These are phyloP conservation scores for Bimastos eiseni DNA, from an alignment of 2,888 invertebrate species.

Conservation along the genomic window DNA sequence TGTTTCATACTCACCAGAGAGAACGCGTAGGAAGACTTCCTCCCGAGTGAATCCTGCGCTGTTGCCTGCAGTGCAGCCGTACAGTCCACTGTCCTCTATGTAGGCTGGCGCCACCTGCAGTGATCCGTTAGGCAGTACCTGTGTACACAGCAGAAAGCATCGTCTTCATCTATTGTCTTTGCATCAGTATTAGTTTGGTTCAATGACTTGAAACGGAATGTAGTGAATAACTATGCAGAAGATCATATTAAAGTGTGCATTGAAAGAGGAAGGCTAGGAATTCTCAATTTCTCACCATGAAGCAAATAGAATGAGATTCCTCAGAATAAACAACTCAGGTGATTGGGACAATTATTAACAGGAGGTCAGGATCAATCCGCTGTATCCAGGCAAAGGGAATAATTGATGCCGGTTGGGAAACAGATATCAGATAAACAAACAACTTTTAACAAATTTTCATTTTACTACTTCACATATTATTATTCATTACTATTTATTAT, in stretches of 20 bases:
- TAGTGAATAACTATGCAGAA: not conserved
- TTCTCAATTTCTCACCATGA: too few species aligned
- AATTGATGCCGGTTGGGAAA: too few species aligned
- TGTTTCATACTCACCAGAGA: slow-evolving; percentile 69
- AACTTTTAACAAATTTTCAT: too few species aligned
- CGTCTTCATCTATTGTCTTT: not conserved
- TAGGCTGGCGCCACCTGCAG: slow-evolving; percentile 76
- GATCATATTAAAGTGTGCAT: not conserved
- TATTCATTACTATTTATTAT: too few species aligned
- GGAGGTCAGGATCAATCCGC: too few species aligned
- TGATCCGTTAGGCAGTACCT: slow-evolving; percentile 77
- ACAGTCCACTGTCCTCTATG: slow-evolving; percentile 79
- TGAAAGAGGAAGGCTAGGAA: too few species aligned
- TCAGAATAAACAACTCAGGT: too few species aligned
- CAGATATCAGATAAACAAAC: too few species aligned
- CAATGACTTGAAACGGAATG: not conserved
- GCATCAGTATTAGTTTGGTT: not conserved
- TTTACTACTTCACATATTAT: too few species aligned
- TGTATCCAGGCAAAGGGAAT: too few species aligned
- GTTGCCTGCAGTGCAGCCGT: slow-evolving; percentile 91
- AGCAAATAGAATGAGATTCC: too few species aligned
- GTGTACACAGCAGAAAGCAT: slow-evolving; percentile 9
- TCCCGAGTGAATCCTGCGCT: slow-evolving; percentile 83
- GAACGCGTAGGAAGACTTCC: slow-evolving; percentile 77
- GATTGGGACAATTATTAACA: too few species aligned